Conservation (phyloP, 2,888 invertebrate genomes). For the Sylvicola cinctus region DNA sequence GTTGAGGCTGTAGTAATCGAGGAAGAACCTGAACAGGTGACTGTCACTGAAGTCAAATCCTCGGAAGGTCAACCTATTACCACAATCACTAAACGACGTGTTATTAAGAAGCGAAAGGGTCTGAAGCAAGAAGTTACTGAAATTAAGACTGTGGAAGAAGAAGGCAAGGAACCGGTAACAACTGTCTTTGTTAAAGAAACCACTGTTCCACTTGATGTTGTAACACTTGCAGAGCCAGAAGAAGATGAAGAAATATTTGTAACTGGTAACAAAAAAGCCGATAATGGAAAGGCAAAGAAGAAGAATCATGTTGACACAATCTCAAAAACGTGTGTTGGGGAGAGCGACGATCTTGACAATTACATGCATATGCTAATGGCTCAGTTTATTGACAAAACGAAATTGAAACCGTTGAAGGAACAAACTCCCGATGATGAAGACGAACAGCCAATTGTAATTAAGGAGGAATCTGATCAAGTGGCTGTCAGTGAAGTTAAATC, state of each 20-base stretch:
- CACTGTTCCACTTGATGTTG: slow-evolving; percentile 23
- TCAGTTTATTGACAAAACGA: too few species aligned
- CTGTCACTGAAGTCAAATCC: slow-evolving; percentile 20
- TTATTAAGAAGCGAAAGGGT: slow-evolving; percentile 22
- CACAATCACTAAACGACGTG: slow-evolving; percentile 23
- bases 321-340: too few species aligned
- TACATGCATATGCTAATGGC: too few species aligned
- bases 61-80: slow-evolving; percentile 21
- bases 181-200: slow-evolving; percentile 26
- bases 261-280: too few species aligned
- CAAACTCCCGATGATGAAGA: too few species aligned
- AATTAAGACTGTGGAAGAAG: slow-evolving; percentile 21
- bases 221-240: slow-evolving; percentile 13
- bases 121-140: slow-evolving; percentile 21
- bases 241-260: slow-evolving; percentile 21
- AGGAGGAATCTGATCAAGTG: slow-evolving; percentile 8
- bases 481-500: slow-evolving; percentile 12
- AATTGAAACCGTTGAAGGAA: too few species aligned
- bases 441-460: too few species aligned
- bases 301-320: too few species aligned
- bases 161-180: slow-evolving; percentile 23
- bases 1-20: slow-evolving; percentile 12
- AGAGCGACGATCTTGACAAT: too few species aligned
- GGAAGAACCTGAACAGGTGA: slow-evolving; percentile 19
- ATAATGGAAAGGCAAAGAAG: slow-evolving; percentile 11